These are phyloP conservation scores for Monochamus alternatus DNA, from an alignment of 2,888 invertebrate species.

Conservation along the genomic window DNA sequence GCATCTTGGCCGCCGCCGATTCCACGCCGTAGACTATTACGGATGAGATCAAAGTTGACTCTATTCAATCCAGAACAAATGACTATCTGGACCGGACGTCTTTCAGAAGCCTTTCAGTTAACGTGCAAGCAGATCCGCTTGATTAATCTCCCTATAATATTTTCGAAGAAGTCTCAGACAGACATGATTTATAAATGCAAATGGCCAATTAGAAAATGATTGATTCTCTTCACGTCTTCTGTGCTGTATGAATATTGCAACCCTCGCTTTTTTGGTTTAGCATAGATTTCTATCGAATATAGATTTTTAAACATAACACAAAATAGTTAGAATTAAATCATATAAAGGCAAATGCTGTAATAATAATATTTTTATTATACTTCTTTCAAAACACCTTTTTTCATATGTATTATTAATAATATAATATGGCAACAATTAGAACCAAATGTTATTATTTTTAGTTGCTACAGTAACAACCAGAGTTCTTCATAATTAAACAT, in stretches of 20 bases:
- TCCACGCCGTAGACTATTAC: slow-evolving; percentile 5
- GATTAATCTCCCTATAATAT: slow-evolving; percentile 33
- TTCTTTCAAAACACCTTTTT: too few species aligned
- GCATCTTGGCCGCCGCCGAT: slow-evolving; percentile 3
- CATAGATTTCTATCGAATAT: too few species aligned
- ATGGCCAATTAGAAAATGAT: slow-evolving; percentile 29
- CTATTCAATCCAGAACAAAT: slow-evolving; percentile 37
- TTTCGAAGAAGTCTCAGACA: slow-evolving; percentile 22
- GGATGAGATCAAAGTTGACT: slow-evolving; percentile 33
- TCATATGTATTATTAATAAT: too few species aligned
- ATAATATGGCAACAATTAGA: too few species aligned
- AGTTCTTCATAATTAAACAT: too few species aligned
- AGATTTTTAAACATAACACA: too few species aligned
- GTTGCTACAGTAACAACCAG: too few species aligned
- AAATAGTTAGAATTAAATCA: too few species aligned
- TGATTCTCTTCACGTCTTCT: slow-evolving; percentile 6
- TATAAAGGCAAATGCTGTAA: too few species aligned
- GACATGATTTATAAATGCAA: slow-evolving; percentile 35
- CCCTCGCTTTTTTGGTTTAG: too few species aligned
- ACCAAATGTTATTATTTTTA: too few species aligned
- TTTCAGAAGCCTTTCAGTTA: slow-evolving; percentile 34
- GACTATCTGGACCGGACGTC: slow-evolving; percentile 37
- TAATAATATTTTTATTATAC: too few species aligned
- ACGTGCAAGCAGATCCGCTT: slow-evolving; percentile 20
- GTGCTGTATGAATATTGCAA: slow-evolving; percentile 4